phyloP scores from a whole-genome alignment of 92 coral and sea anemone genomes.

The Galaxea fascicularis region DNA sequence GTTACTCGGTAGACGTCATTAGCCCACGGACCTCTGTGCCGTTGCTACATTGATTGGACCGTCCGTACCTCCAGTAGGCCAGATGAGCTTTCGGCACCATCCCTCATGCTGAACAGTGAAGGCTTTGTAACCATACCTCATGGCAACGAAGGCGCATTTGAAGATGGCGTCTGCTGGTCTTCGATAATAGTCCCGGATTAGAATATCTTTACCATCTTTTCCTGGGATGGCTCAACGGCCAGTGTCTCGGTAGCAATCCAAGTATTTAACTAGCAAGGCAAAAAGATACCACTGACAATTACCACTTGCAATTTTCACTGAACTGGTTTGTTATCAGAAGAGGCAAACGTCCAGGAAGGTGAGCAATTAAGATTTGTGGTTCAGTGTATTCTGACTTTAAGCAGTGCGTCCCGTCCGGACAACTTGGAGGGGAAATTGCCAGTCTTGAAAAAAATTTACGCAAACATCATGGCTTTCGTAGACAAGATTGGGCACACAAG shows the following conservation, averaged over 20 bases:
- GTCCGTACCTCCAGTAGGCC: slow-evolving; percentile 65
- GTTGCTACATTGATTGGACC: slow-evolving; percentile 60
- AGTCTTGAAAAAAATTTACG: no score
- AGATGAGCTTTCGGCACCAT: slow-evolving; percentile 66
- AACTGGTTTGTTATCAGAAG: not conserved
- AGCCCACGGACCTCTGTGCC: slow-evolving; percentile 74
- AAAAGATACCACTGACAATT: not conserved
- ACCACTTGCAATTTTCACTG: not conserved
- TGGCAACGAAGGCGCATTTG: slow-evolving; percentile 43
- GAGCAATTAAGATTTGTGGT: no score
- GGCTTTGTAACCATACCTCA: slow-evolving; percentile 24
- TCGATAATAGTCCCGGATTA: slow-evolving; percentile 29
- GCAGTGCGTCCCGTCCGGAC: no score
- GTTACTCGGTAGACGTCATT: slow-evolving; percentile 58
- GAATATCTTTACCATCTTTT: slow-evolving; percentile 29
- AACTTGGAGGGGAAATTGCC: no score
- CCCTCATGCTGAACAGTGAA: slow-evolving; percentile 69
- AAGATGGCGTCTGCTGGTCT: slow-evolving; percentile 48
- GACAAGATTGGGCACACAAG: no score
- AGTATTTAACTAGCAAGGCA: slow-evolving; percentile 6
- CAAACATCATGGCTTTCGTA: no score
- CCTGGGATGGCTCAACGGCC: slow-evolving; percentile 43
- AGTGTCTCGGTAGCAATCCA: slow-evolving; percentile 39
- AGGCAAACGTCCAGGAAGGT: no score
- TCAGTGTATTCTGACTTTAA: no score